phyloP scores from a whole-genome alignment of 2,113 vertebrate species.

The Gavialis gangeticus region DNA sequence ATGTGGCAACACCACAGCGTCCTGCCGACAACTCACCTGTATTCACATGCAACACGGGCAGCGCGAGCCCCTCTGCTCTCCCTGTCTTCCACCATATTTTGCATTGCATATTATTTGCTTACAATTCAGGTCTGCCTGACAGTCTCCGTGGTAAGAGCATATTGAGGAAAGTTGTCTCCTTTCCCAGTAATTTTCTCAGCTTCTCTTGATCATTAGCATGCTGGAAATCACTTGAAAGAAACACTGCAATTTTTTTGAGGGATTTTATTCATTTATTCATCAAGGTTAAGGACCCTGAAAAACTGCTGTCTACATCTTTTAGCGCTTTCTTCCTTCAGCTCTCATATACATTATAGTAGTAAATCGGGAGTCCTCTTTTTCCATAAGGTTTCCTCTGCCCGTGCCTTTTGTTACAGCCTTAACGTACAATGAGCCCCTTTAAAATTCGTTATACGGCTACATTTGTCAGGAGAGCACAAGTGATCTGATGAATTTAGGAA shows the following conservation, averaged over 20 bases:
- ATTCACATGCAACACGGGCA: conserved; percentile 44
- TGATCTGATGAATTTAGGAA: conserved; percentile 57
- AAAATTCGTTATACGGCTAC: conserved; percentile 66
- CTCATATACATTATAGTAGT: conserved; percentile 65
- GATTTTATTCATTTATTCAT: conserved; percentile 82
- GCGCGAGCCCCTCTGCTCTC: conserved; percentile 44
- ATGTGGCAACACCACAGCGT: conserved; percentile 23
- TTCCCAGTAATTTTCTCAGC: conserved; percentile 69
- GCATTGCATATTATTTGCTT: conserved; percentile 60
- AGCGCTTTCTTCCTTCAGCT: conserved; percentile 72
- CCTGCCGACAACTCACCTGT: conserved; percentile 29
- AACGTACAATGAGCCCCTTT: conserved; percentile 65
- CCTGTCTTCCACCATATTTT: conserved; percentile 33
- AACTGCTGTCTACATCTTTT: conserved; percentile 77
- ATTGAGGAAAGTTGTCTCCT: conserved; percentile 64
- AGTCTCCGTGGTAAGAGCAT: conserved; percentile 54
- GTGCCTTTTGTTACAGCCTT: conserved; percentile 59
- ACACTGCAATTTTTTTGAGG: conserved; percentile 68
- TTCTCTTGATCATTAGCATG: conserved; percentile 76
- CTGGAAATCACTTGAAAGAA: conserved; percentile 76
- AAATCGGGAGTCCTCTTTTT: conserved; percentile 48
- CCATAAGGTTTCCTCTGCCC: conserved; percentile 58
- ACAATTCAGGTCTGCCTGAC: conserved; percentile 50
- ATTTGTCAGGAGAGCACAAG: conserved; percentile 66
- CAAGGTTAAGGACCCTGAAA: conserved; percentile 81